Evolutionary conservation across 1,140 invertebrate genomes (phyloP).

Genomic region (Tigriopus japonicus): DNA sequence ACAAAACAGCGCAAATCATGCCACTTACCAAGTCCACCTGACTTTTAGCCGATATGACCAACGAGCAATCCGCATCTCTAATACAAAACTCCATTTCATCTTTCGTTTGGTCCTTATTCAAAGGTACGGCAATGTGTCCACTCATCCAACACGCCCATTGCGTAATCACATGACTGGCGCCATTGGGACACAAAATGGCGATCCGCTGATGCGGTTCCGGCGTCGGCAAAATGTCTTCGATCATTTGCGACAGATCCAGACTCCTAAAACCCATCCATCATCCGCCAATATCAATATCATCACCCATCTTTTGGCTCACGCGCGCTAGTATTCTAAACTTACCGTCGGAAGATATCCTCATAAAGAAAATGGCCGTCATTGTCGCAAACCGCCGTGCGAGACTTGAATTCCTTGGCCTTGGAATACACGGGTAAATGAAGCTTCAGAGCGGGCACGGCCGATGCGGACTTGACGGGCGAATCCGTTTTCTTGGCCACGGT

Average conservation of each 20-base stretch:
- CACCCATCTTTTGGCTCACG: no score
- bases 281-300: no score
- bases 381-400: no score
- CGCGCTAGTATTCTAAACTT: no score
- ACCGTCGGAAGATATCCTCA: neutral
- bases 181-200: neutral
- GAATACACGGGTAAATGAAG: no score
- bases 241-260: neutral
- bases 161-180: neutral
- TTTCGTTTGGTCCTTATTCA: neutral
- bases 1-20: no score
- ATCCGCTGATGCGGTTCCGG: neutral
- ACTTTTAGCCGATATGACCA: neutral
- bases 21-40: neutral
- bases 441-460: no score
- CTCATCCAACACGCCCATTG: neutral
- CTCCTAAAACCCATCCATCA: no score
- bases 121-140: neutral
- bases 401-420: no score
- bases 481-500: no score
- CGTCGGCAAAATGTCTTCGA: neutral
- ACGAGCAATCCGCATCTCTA: neutral
- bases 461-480: no score
- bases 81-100: neutral
- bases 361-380: neutral